Conservation (phyloP, 2,113 vertebrate species). For the Myanophis thanlyinensis region DNA sequence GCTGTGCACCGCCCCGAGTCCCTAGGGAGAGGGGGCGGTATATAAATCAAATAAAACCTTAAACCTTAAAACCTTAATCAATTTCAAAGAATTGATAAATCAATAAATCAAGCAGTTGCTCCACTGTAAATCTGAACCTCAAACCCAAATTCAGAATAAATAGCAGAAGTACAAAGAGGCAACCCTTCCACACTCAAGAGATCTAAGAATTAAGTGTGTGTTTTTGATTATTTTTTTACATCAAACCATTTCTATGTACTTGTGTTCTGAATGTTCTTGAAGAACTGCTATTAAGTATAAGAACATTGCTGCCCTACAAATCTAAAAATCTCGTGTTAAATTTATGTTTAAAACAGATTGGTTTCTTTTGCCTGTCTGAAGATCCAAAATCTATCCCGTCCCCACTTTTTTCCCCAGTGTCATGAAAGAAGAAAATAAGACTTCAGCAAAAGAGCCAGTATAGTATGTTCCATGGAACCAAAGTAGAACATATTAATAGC, state of each 20-base stretch:
- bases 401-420: not conserved
- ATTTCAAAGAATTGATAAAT: not conserved
- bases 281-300: not conserved
- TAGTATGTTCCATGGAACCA: slow-evolving; percentile 50
- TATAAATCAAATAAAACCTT: too few relatives aligned
- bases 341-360: not conserved
- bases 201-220: not conserved
- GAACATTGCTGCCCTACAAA: not conserved
- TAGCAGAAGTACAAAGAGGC: not conserved
- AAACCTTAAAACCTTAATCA: too few relatives aligned
- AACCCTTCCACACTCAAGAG: not conserved
- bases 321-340: not conserved
- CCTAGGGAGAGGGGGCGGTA: too few relatives aligned
- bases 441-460: slow-evolving; percentile 40
- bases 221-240: not conserved
- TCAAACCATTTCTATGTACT: not conserved
- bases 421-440: slow-evolving; percentile 47
- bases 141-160: not conserved
- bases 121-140: not conserved
- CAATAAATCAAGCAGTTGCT: not conserved
- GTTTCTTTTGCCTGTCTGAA: not conserved
- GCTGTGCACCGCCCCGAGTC: too few relatives aligned
- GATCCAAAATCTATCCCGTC: slow-evolving; percentile 8
- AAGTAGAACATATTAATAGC: slow-evolving; percentile 66
- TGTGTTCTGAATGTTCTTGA: fast-evolving